Conservation (phyloP, 2,888 invertebrate species). For the Cheilosia grossa region DNA sequence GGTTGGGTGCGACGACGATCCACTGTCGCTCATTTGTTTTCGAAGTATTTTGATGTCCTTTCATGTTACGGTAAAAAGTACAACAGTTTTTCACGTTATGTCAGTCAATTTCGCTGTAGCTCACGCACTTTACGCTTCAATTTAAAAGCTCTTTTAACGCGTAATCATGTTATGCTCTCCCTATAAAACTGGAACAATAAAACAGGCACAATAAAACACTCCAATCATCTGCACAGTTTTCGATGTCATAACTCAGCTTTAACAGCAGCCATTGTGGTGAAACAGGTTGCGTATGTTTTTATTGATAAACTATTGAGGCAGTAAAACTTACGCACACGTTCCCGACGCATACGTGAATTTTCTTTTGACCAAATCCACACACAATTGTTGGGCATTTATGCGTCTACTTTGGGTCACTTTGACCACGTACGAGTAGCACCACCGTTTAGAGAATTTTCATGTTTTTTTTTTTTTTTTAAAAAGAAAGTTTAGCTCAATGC, state of each 20-base stretch:
- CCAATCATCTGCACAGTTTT: slow-evolving; percentile 22
- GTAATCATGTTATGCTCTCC: background rate
- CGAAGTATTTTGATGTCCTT: no score
- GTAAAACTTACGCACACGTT: slow-evolving; percentile 25
- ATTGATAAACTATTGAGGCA: slow-evolving; percentile 21
- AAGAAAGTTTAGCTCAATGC: slow-evolving; percentile 71
- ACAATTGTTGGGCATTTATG: slow-evolving; percentile 26
- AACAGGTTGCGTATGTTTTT: slow-evolving; percentile 49
- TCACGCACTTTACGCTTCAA: background rate
- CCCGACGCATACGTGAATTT: slow-evolving; percentile 32
- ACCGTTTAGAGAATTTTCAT: slow-evolving; percentile 50
- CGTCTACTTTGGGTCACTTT: slow-evolving; percentile 55
- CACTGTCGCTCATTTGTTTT: no score
- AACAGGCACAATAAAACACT: slow-evolving; percentile 15
- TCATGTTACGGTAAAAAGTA: no score
- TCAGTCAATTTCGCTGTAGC: no score
- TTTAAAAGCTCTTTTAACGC: background rate
- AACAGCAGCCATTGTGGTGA: slow-evolving; percentile 26
- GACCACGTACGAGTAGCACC: slow-evolving; percentile 62
- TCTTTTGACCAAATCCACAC: slow-evolving; percentile 43
- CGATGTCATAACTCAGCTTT: slow-evolving; percentile 62
- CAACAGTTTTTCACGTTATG: no score
- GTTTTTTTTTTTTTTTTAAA: slow-evolving; percentile 22
- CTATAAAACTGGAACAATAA: background rate
- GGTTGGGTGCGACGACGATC: no score